Conservation (phyloP, 2,888 invertebrate genomes). For the Rhopalosiphum nymphaeae region DNA sequence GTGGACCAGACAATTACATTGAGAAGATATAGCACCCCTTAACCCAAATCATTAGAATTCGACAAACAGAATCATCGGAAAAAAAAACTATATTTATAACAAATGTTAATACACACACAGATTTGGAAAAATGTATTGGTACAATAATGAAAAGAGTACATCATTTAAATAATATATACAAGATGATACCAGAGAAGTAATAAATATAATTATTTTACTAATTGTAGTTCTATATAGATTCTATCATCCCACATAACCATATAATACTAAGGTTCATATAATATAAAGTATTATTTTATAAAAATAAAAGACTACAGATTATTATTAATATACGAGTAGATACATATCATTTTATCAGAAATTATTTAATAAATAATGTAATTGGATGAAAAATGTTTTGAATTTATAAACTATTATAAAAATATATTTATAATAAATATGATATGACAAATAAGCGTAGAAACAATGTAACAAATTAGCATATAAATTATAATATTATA, state of each 20-base stretch:
- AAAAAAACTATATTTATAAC: background rate
- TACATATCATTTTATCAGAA: background rate
- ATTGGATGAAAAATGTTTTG: background rate
- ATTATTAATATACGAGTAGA: background rate
- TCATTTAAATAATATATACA: background rate
- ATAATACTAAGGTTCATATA: background rate
- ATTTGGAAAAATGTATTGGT: background rate
- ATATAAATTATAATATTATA: background rate
- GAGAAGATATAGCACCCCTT: background rate
- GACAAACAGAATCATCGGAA: background rate
- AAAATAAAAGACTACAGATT: background rate
- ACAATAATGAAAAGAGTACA: background rate
- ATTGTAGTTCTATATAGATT: background rate
- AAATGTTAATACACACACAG: background rate
- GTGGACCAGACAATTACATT: background rate
- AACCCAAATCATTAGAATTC: background rate
- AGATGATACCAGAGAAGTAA: background rate
- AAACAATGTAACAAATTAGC: background rate
- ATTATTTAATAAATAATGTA: background rate
- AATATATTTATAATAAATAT: background rate
- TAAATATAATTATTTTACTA: background rate
- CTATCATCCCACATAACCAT: background rate
- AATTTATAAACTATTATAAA: background rate
- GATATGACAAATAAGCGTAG: background rate
- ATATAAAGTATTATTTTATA: background rate